Percentiles rank a stretch among this genome's conserved stretches.
Conservation (phyloP, 1,140 invertebrate genomes). For the Dysdera silvatica region DNA sequence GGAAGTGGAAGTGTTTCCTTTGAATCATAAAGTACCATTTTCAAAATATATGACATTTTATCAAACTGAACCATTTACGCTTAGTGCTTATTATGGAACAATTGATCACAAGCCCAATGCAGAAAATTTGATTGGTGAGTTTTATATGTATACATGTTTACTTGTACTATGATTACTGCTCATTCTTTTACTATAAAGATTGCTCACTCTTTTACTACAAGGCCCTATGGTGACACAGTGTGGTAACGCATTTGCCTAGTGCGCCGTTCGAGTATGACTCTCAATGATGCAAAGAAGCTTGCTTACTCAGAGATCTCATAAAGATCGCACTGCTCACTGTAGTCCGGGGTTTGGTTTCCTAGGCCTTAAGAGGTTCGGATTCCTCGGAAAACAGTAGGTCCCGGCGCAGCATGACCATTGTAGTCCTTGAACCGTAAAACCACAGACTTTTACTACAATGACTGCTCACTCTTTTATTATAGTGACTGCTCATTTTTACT, state of each 20-base stretch:
- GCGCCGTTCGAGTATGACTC: no score
- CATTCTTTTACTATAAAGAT: neutral
- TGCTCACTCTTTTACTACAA: neutral
- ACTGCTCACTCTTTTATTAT: neutral
- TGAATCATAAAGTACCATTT: constrained; percentile 81
- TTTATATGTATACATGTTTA: neutral
- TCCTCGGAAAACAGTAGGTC: no score
- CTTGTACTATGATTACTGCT: neutral
- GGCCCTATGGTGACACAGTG: no score
- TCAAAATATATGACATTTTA: constrained; percentile 91
- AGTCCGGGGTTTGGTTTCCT: no score
- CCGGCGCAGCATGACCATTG: no score
- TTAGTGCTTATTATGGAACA: constrained; percentile 71
- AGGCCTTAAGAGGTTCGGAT: no score
- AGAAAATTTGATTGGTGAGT: constrained; percentile 64
- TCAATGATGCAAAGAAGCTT: no score
- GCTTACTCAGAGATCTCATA: no score
- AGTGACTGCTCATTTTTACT: neutral
- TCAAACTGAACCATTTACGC: constrained; percentile 72
- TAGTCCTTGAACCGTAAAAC: no score
- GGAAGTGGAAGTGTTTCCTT: constrained; percentile 70
- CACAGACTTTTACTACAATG: neutral
- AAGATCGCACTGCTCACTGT: no score
- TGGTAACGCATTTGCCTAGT: no score
- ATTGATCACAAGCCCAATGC: constrained; percentile 57